Evolutionary conservation across 2,888 invertebrate genomes (phyloP).

Genomic region (Micoletzkya japonica): DNA sequence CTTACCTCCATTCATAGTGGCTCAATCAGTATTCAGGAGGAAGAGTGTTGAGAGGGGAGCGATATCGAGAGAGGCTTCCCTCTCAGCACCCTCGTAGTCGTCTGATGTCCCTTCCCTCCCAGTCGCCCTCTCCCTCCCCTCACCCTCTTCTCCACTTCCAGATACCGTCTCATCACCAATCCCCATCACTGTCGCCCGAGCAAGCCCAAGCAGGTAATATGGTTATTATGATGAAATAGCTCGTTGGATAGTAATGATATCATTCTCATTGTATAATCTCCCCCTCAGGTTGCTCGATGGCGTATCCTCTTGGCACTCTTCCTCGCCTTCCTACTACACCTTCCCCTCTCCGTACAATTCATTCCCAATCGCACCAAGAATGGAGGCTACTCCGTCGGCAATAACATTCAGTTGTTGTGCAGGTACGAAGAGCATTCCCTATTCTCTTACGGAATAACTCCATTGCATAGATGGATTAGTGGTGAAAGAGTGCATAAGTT

Average conservation of each 20-base stretch:
- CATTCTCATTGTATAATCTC: too few species aligned
- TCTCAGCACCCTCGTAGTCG: not conserved
- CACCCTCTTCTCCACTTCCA: conserved; percentile 26
- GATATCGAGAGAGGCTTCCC: not conserved
- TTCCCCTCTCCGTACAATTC: conserved; percentile 57
- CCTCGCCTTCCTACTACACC: conserved; percentile 51
- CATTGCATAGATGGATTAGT: too few species aligned
- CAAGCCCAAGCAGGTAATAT: conserved; percentile 12
- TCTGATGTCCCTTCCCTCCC: not conserved
- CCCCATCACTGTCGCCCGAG: conserved; percentile 39
- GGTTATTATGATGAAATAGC: not conserved
- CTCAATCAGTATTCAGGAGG: too few species aligned
- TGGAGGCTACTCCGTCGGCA: conserved; percentile 44
- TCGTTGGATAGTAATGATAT: too few species aligned
- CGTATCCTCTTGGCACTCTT: conserved; percentile 48
- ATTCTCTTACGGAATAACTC: not conserved
- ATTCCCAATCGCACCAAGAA: conserved; percentile 30
- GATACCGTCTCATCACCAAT: conserved; percentile 50
- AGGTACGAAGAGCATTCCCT: conserved; percentile 34
- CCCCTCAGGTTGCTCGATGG: conserved; percentile 33
- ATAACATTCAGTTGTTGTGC: conserved; percentile 54
- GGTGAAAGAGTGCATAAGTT: too few species aligned
- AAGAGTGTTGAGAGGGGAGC: not conserved
- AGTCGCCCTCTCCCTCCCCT: not conserved
- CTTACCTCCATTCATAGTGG: not conserved